Evolutionary conservation across 1,140 invertebrate species (phyloP).

Genomic region (Zaprionus africanus): DNA sequence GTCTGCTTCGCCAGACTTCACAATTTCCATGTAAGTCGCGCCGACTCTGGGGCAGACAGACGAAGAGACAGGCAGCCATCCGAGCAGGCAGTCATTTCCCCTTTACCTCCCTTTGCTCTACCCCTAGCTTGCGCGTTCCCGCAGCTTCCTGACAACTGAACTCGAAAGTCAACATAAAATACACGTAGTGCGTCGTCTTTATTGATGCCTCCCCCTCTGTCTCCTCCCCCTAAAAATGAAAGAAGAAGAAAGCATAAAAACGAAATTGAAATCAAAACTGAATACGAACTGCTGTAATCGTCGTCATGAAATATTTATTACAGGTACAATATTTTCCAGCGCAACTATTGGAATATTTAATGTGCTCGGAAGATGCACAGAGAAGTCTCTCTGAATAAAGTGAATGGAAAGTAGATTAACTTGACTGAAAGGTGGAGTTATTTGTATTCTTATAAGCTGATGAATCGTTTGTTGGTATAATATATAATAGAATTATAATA

Average conservation of each 20-base stretch:
- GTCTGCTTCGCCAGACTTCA: constrained; percentile 39
- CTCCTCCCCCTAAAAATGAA: background rate
- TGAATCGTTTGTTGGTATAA: too few relatives aligned
- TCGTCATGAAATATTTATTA: constrained; percentile 46
- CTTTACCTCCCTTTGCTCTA: background rate
- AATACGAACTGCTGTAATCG: constrained; percentile 46
- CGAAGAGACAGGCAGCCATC: background rate
- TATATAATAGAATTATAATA: too few relatives aligned
- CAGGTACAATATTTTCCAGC: constrained; percentile 22
- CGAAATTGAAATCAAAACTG: constrained; percentile 50
- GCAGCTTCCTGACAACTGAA: constrained; percentile 28
- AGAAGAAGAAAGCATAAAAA: constrained; percentile 10
- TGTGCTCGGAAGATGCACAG: background rate
- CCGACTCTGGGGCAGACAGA: background rate
- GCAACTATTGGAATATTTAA: background rate
- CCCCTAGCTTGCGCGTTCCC: background rate
- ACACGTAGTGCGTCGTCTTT: constrained; percentile 29
- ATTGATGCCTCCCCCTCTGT: background rate
- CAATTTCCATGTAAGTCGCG: constrained; percentile 33
- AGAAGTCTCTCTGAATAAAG: too few relatives aligned
- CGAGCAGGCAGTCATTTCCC: background rate
- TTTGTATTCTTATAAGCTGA: background rate
- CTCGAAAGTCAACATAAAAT: constrained; percentile 52
- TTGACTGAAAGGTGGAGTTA: background rate
- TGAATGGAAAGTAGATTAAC: too few relatives aligned